A percentile compares a stretch with the other conserved stretches of the same genome.
phyloP scores from a whole-genome alignment of 1,140 invertebrate genomes.

The Thaumetopoea pityocampa region DNA sequence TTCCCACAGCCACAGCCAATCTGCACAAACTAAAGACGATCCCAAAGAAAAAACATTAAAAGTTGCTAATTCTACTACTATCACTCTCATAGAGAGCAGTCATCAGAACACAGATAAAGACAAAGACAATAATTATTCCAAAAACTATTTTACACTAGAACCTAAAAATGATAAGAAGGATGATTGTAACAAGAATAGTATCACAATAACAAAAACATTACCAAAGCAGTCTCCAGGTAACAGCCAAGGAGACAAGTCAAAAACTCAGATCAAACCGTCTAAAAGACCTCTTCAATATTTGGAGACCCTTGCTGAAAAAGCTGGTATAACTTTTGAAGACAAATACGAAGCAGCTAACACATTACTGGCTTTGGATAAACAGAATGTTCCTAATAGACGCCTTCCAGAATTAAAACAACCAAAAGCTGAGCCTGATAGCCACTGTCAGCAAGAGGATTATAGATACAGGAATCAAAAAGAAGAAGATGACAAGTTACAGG shows the following conservation, averaged over 20 bases:
- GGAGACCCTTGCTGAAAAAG: conserved; percentile 81
- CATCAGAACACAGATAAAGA: conserved; percentile 54
- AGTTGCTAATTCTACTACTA: conserved; percentile 64
- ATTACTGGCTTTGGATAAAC: conserved; percentile 75
- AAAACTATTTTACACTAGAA: conserved; percentile 66
- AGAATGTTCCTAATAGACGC: conserved; percentile 54
- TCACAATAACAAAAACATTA: conserved; percentile 62
- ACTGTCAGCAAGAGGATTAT: conserved; percentile 49
- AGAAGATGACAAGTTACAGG: conserved; percentile 67
- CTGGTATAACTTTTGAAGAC: conserved; percentile 81
- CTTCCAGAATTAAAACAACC: conserved; percentile 53
- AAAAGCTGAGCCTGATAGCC: conserved; percentile 53
- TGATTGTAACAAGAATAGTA: conserved; percentile 62
- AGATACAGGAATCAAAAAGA: conserved; percentile 64
- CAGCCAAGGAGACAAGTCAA: conserved; percentile 43
- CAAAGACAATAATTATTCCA: conserved; percentile 57
- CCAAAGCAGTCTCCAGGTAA: conserved; percentile 52
- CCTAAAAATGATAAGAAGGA: conserved; percentile 67
- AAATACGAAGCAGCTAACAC: conserved; percentile 81
- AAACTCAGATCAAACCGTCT: conserved; percentile 36
- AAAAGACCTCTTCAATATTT: conserved; percentile 79
- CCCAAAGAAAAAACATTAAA: conserved; percentile 63
- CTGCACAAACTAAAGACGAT: conserved; percentile 50
- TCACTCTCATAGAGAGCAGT: conserved; percentile 61
- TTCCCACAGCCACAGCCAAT: conserved; percentile 34